These are phyloP conservation scores for Artemisiospiza belli DNA, from an alignment of 2,113 vertebrate genomes.

Conservation along the genomic window DNA sequence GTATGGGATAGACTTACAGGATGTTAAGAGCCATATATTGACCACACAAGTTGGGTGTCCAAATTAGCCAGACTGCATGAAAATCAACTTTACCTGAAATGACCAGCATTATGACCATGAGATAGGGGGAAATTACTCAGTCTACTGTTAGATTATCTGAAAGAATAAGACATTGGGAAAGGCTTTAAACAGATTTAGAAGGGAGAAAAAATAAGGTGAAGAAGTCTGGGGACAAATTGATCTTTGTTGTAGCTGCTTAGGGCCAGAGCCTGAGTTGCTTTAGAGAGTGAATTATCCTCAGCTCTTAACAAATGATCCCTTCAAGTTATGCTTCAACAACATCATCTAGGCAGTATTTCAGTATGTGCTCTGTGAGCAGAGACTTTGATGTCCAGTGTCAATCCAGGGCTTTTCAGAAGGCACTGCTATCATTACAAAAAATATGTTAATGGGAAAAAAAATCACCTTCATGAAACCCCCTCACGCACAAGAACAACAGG, in stretches of 20 bases:
- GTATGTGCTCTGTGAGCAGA: not conserved
- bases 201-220: not conserved
- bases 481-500: not conserved
- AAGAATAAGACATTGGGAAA: not conserved
- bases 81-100: not conserved
- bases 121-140: not conserved
- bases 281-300: not conserved
- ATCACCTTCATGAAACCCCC: not conserved
- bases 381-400: not conserved
- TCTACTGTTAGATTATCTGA: not conserved
- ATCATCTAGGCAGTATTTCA: not conserved
- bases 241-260: not conserved
- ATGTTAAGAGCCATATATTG: not conserved
- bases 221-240: not conserved
- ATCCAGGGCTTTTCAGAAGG: not conserved
- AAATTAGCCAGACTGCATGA: not conserved
- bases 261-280: not conserved
- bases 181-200: not conserved
- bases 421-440: not conserved
- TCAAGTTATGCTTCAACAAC: not conserved
- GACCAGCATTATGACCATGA: rapidly evolving
- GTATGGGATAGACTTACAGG: not conserved
- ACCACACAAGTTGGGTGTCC: not conserved
- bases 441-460: not conserved
- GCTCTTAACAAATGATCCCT: not conserved